Percentiles rank a stretch among this genome's conserved stretches.
Evolutionary conservation across 2,113 vertebrate species (phyloP).

Genomic region (Nibea albiflora): DNA sequence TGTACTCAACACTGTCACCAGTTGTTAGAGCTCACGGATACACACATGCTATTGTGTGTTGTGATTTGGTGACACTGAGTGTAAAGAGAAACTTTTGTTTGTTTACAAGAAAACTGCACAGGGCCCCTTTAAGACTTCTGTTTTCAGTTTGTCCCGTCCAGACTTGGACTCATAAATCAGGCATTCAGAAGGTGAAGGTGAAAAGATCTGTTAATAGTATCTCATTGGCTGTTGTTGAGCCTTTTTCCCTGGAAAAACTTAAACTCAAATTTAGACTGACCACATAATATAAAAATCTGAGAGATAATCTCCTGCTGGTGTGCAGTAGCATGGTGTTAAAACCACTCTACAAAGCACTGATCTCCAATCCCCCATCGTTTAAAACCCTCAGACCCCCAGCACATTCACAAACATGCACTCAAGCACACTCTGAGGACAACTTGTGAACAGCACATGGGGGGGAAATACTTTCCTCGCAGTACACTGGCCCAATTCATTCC

Average conservation of each 20-base stretch:
- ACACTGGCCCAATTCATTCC: conserved; percentile 84
- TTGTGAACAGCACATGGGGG: conserved; percentile 74
- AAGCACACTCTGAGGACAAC: conserved; percentile 64
- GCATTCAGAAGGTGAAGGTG: neutral
- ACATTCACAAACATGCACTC: conserved; percentile 65
- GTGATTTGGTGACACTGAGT: neutral
- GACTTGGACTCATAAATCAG: conserved; percentile 3
- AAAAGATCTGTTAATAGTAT: neutral
- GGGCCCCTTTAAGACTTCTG: neutral
- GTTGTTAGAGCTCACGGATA: neutral
- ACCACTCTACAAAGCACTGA: conserved; percentile 46
- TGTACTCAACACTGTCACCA: neutral
- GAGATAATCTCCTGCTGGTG: conserved; percentile 1
- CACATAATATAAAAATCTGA: neutral
- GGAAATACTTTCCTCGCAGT: conserved; percentile 72
- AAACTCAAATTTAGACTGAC: neutral
- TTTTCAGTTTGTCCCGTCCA: conserved; percentile 19
- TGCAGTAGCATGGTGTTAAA: conserved; percentile 42
- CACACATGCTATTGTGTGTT: neutral
- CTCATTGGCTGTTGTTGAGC: neutral
- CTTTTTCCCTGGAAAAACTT: neutral
- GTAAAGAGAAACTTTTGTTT: neutral
- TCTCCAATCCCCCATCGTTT: conserved; percentile 43
- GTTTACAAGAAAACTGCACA: neutral
- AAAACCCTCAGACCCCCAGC: conserved; percentile 40